Conservation (phyloP, 2,888 invertebrate species). For the Arge pagana region DNA sequence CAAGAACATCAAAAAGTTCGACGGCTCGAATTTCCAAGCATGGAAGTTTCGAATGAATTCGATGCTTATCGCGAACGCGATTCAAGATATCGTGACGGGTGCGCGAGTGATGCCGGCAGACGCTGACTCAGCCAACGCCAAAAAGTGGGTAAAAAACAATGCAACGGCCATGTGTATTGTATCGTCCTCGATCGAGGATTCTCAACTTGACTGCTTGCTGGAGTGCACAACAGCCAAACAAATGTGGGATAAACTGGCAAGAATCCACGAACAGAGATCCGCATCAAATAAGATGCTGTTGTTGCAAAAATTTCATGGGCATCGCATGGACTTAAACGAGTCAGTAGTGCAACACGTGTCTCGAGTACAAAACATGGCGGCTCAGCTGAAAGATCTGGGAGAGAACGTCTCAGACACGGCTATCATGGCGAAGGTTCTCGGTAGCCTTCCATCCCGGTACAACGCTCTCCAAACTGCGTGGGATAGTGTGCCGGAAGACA, state of each 20-base stretch:
- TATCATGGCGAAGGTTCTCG: constrained; percentile 36
- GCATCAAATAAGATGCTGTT: constrained; percentile 35
- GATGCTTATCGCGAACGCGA: constrained; percentile 23
- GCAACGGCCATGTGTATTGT: constrained; percentile 36
- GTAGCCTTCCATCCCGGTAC: constrained; percentile 35
- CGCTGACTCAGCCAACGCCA: constrained; percentile 5
- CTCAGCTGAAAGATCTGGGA: constrained; percentile 32
- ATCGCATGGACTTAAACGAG: constrained; percentile 31
- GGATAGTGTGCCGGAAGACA: constrained; percentile 27
- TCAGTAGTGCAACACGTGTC: constrained; percentile 33
- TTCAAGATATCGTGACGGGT: constrained; percentile 1
- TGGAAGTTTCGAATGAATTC: constrained; percentile 31
- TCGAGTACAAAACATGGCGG: constrained; percentile 31
- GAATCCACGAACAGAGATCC: constrained; percentile 36
- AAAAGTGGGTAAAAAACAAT: constrained; percentile 31
- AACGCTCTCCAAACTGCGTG: constrained; percentile 35
- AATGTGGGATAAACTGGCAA: constrained; percentile 34
- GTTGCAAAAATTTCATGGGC: constrained; percentile 31
- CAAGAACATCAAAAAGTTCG: constrained; percentile 19
- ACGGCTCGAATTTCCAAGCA: constrained; percentile 30
- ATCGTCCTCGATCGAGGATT: constrained; percentile 30
- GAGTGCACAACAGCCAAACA: constrained; percentile 31
- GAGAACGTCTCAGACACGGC: constrained; percentile 29
- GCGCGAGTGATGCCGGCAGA: background rate
- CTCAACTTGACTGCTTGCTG: constrained; percentile 31